Conservation (phyloP, 2,113 vertebrate species). For the Nycticryphes semicollaris region DNA sequence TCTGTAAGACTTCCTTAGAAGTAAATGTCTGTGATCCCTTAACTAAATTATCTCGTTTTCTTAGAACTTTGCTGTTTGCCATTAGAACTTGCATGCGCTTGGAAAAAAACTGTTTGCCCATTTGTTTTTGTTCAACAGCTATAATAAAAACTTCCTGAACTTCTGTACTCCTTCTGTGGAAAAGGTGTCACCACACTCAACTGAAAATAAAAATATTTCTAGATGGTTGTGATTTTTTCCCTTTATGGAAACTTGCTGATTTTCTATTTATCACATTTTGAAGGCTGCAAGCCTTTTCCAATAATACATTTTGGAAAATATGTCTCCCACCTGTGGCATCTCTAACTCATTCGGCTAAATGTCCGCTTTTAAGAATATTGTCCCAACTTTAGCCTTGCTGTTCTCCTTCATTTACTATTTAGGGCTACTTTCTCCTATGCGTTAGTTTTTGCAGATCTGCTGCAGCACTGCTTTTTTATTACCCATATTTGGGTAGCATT, state of each 20-base stretch:
- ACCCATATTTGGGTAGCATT: neutral
- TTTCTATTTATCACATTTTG: neutral
- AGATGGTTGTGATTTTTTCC: neutral
- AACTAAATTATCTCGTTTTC: neutral
- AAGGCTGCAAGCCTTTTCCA: neutral
- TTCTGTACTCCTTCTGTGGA: slow-evolving; percentile 13
- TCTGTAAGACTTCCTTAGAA: neutral
- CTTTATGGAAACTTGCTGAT: neutral
- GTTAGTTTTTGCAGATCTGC: neutral
- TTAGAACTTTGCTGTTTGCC: neutral
- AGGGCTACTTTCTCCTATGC: neutral
- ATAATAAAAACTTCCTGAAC: slow-evolving; percentile 29
- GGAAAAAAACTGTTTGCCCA: neutral
- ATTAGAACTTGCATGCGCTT: neutral
- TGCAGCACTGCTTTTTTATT: neutral
- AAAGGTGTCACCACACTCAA: neutral
- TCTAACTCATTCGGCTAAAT: neutral
- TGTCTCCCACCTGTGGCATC: neutral
- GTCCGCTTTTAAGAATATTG: neutral
- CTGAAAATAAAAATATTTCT: slow-evolving; percentile 12
- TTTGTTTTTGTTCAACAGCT: neutral
- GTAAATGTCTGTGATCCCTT: neutral
- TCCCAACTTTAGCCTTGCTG: neutral
- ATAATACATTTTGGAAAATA: neutral
- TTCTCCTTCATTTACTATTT: neutral